Evolutionary conservation across 1,140 invertebrate genomes (phyloP).

Genomic region (Chelonus insularis): DNA sequence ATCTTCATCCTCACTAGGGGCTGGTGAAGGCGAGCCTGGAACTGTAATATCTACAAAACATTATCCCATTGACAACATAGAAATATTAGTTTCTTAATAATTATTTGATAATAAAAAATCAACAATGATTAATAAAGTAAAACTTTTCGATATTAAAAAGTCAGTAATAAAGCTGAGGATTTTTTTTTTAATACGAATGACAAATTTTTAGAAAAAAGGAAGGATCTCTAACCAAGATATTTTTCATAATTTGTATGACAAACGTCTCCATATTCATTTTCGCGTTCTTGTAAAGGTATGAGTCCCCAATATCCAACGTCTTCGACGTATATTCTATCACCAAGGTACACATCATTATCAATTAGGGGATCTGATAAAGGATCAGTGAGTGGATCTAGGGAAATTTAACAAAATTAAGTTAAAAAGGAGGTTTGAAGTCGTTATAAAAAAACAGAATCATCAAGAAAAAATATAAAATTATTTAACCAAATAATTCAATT

Average conservation of each 20-base stretch:
- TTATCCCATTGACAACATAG: neutral
- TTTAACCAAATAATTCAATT: too few species aligned
- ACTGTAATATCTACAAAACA: constrained; percentile 54
- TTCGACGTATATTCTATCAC: constrained; percentile 56
- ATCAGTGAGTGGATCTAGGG: constrained; percentile 15
- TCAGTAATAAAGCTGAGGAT: too few species aligned
- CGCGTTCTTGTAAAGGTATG: constrained; percentile 50
- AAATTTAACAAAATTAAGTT: too few species aligned
- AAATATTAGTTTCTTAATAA: neutral
- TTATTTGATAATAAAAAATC: too few species aligned
- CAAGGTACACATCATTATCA: constrained; percentile 26
- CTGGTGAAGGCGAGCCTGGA: constrained; percentile 57
- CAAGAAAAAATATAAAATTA: too few species aligned
- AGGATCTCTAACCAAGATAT: constrained; percentile 43
- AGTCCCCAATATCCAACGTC: constrained; percentile 59
- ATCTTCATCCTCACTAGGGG: constrained; percentile 58
- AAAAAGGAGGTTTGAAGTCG: too few species aligned
- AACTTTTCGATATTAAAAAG: too few species aligned
- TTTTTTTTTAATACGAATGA: too few species aligned
- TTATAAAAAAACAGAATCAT: too few species aligned
- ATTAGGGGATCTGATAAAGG: constrained; percentile 34
- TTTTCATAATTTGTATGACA: constrained; percentile 43
- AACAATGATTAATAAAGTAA: too few species aligned
- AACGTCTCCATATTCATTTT: constrained; percentile 48
- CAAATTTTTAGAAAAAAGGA: constrained; percentile 17